A percentile compares a stretch with the other conserved stretches of the same genome.
Conservation (phyloP, 2,113 vertebrate genomes). For the Tonatia bakeri region DNA sequence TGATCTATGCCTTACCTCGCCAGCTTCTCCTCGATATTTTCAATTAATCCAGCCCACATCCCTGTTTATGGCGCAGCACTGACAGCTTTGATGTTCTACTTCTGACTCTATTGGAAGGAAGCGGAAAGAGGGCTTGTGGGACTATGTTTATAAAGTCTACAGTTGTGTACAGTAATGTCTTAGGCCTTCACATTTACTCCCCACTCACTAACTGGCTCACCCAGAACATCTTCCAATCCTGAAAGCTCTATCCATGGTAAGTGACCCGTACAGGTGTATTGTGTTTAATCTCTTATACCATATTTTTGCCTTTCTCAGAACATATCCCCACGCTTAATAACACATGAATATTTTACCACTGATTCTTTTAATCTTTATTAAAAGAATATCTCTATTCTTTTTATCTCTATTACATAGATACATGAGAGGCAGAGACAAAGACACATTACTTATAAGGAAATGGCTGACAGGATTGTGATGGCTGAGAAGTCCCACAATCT, state of each 20-base stretch:
- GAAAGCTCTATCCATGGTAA: neutral
- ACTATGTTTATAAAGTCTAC: neutral
- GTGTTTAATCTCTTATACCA: neutral
- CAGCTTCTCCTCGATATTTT: neutral
- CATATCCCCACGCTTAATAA: neutral
- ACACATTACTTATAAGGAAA: neutral
- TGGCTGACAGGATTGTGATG: neutral
- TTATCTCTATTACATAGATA: neutral
- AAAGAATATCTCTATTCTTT: too few species aligned
- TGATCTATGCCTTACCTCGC: neutral
- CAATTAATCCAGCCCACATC: neutral
- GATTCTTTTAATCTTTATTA: neutral
- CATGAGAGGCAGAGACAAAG: neutral
- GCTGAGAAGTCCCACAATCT: neutral
- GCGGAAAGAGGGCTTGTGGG: neutral
- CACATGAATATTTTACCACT: neutral
- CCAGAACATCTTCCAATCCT: neutral
- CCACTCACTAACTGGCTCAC: neutral
- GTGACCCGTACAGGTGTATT: neutral
- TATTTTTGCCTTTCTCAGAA: neutral
- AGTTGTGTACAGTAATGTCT: neutral
- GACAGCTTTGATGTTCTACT: neutral
- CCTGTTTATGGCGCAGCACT: too few species aligned
- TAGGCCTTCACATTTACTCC: neutral
- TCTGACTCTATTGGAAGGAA: neutral